Conservation (phyloP, 2,888 invertebrate species). For the Macaria liturata region DNA sequence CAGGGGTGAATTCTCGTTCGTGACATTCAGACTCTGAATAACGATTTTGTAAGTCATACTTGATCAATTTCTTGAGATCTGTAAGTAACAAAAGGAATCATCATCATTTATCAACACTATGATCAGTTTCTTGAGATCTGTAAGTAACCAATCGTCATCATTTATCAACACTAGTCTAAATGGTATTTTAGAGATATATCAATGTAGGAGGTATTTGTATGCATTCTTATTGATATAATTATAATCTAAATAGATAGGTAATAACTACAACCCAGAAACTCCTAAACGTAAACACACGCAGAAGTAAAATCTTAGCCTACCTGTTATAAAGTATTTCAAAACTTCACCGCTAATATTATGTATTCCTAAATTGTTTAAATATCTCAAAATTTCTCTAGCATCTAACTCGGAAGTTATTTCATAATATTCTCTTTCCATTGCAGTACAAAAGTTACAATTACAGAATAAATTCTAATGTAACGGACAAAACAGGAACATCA, state of each 20-base stretch:
- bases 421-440: conserved; percentile 58
- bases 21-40: conserved; percentile 49
- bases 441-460: conserved; percentile 2
- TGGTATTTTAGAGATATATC: no score
- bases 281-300: no score
- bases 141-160: conserved; percentile 35
- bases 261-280: no score
- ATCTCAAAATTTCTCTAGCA: conserved; percentile 88
- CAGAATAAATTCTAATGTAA: not conserved
- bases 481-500: not conserved
- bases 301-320: conserved; percentile 56
- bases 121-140: conserved; percentile 87
- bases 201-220: no score
- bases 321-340: conserved; percentile 90
- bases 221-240: no score
- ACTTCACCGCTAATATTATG: conserved; percentile 89
- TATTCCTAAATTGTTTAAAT: conserved; percentile 90
- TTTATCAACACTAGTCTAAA: no score
- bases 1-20: conserved; percentile 44
- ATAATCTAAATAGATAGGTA: no score
- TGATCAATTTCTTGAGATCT: conserved; percentile 88
- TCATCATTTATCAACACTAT: no score
- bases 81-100: conserved; percentile 33
- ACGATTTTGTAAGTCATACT: conserved; percentile 80
- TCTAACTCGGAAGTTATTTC: conserved; percentile 80